These are phyloP conservation scores for Anomalospiza imberbis DNA, from an alignment of 2,797 vertebrate genomes.

Conservation along the genomic window DNA sequence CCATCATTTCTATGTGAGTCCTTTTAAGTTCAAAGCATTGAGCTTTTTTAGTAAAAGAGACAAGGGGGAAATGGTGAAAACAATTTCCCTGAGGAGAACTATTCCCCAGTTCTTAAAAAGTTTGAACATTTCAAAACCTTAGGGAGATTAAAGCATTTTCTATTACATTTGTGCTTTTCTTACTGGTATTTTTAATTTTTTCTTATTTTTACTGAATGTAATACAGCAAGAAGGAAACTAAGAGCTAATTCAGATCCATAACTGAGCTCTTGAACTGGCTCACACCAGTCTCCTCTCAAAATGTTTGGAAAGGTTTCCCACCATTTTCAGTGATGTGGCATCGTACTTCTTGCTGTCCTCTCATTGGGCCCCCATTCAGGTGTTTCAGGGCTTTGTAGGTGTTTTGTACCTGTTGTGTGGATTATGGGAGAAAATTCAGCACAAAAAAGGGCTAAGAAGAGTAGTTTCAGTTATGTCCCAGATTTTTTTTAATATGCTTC, in stretches of 20 bases:
- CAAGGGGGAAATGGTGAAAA: slow-evolving; percentile 17
- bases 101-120: slow-evolving; percentile 25
- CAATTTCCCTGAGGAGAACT: slow-evolving; percentile 22
- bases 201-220: not conserved
- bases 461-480: not conserved
- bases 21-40: slow-evolving; percentile 41
- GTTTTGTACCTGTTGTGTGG: not conserved
- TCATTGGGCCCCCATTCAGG: not conserved
- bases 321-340: not conserved
- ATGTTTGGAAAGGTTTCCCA: not conserved
- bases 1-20: not conserved
- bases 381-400: not conserved
- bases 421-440: not conserved
- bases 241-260: not conserved
- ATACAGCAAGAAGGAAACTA: not conserved
- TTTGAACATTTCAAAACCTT: not conserved
- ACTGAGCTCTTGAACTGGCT: not conserved
- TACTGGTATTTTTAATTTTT: not conserved
- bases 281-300: not conserved
- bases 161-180: not conserved
- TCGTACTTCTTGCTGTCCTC: not conserved
- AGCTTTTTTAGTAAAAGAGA: slow-evolving; percentile 19
- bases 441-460: not conserved
- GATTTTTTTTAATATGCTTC: not conserved
- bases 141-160: slow-evolving; percentile 20